phyloP scores from a whole-genome alignment of 2,888 invertebrate genomes.

The Pachydiplax longipennis region DNA sequence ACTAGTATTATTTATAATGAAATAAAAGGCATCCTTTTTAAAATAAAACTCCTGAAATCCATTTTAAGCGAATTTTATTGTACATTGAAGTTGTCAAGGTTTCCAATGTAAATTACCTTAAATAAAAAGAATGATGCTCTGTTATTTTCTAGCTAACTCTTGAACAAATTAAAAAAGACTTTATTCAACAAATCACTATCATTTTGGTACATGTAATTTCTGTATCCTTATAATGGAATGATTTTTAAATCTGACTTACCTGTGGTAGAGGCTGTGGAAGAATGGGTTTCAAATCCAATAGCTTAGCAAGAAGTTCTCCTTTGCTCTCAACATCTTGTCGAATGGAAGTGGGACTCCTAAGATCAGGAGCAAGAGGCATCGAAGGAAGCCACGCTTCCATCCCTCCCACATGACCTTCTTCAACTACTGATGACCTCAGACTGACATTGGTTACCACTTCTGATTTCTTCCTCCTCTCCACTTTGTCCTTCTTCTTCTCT shows the following conservation, averaged over 20 bases:
- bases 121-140: no score
- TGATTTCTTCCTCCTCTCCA: not conserved
- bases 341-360: slow-evolving; percentile 64
- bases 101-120: no score
- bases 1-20: no score
- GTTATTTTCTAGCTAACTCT: no score
- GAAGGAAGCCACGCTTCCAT: slow-evolving; percentile 13
- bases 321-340: slow-evolving; percentile 77
- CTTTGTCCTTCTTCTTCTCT: not conserved
- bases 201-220: no score
- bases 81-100: no score
- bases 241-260: not conserved
- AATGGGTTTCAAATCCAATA: slow-evolving; percentile 67
- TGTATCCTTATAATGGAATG: no score
- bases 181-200: no score
- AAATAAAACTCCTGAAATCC: no score
- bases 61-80: no score
- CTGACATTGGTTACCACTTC: not conserved
- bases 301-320: slow-evolving; percentile 74
- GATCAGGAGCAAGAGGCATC: slow-evolving; percentile 34
- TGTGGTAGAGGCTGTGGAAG: not conserved
- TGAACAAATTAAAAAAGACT: no score
- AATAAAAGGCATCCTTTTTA: no score
- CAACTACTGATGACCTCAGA: not conserved
- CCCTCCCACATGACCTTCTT: slow-evolving; percentile 10